Conservation (phyloP, 2,113 vertebrate species). For the Plecotus auritus region DNA sequence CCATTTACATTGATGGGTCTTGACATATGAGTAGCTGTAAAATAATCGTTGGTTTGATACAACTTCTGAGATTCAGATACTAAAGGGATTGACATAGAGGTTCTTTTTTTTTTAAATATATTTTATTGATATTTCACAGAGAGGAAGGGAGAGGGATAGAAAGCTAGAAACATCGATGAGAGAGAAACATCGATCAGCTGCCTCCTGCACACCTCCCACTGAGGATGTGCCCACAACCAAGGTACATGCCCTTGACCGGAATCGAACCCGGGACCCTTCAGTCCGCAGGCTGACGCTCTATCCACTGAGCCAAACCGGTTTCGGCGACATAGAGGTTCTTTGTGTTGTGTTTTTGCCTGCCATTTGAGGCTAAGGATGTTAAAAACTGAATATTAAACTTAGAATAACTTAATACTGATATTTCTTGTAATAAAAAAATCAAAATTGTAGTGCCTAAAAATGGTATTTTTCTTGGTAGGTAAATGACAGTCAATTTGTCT, state of each 20-base stretch:
- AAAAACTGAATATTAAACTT: background rate
- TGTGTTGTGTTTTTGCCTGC: background rate
- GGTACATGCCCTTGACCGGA: no score
- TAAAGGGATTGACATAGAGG: background rate
- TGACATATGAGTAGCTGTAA: slow-evolving; percentile 22
- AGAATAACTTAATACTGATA: background rate
- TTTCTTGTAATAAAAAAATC: background rate
- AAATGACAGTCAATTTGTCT: slow-evolving; percentile 21
- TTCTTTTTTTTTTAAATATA: no score
- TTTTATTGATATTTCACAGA: no score
- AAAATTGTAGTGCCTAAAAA: background rate
- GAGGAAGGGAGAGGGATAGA: no score
- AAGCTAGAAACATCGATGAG: no score
- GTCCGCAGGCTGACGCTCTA: no score
- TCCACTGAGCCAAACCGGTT: no score
- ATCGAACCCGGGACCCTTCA: no score
- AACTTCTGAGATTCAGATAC: slow-evolving; percentile 15
- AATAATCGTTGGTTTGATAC: slow-evolving; percentile 6
- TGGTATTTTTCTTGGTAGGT: slow-evolving; percentile 16
- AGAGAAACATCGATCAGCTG: no score
- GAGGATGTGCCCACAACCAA: no score
- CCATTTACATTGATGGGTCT: slow-evolving; percentile 39
- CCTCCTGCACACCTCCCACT: no score
- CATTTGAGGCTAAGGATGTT: slow-evolving; percentile 3
- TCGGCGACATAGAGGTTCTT: background rate